Percentiles rank a stretch among this genome's conserved stretches.
Evolutionary conservation across 2,888 invertebrate genomes (phyloP).

Genomic region (Brachyptera putata): DNA sequence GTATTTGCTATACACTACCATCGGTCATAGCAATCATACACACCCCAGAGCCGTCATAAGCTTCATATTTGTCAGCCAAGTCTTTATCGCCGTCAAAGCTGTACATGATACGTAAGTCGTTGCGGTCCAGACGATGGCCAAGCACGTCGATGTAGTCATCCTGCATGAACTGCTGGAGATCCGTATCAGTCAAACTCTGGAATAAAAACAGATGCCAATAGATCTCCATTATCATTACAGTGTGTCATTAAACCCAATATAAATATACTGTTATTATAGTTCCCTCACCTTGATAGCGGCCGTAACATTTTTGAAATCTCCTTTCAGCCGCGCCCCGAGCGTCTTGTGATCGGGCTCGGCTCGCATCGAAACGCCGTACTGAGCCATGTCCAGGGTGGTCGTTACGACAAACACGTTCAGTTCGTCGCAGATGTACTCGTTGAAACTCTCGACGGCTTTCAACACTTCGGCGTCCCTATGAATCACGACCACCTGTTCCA

Average conservation of each 20-base stretch:
- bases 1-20: too few species aligned
- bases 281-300: conserved; percentile 69
- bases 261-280: neutral
- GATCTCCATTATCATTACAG: too few species aligned
- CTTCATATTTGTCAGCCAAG: conserved; percentile 71
- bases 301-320: conserved; percentile 83
- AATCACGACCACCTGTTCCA: conserved; percentile 93
- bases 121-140: conserved; percentile 71
- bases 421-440: conserved; percentile 86
- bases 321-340: conserved; percentile 83
- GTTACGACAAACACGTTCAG: conserved; percentile 84
- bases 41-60: conserved; percentile 81
- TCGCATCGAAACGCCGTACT: conserved; percentile 83
- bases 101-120: conserved; percentile 81
- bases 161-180: conserved; percentile 70
- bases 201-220: conserved; percentile 24
- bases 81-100: conserved; percentile 59
- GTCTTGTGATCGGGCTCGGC: conserved; percentile 95
- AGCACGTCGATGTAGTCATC: conserved; percentile 67
- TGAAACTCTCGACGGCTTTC: conserved; percentile 69
- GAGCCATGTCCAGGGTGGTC: conserved; percentile 82
- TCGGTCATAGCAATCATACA: too few species aligned
- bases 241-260: neutral
- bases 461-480: conserved; percentile 77
- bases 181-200: conserved; percentile 61